Evolutionary conservation across 2,113 vertebrate genomes (phyloP).

Genomic region (Corynorhinus townsendii): DNA sequence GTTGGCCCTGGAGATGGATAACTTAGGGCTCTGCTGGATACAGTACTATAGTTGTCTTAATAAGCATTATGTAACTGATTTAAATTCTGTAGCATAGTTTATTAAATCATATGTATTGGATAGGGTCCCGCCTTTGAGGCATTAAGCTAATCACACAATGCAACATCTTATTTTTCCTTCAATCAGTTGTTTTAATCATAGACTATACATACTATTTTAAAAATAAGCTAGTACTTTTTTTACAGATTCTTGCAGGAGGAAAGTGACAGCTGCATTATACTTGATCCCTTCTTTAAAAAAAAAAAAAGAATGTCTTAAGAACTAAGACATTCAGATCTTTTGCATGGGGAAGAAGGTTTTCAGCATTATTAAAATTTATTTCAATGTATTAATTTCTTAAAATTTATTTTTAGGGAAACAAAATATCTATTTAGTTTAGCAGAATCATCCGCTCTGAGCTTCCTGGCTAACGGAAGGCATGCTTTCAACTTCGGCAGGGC

Average conservation of each 20-base stretch:
- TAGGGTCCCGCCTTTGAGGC: background rate
- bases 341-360: background rate
- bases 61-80: slow-evolving; percentile 2
- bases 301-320: background rate
- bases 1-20: background rate
- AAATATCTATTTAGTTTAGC: slow-evolving; percentile 1
- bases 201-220: slow-evolving; percentile 17
- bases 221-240: slow-evolving; percentile 49
- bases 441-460: background rate
- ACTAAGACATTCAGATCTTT: slow-evolving; percentile 6
- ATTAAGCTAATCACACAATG: background rate
- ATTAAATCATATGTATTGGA: slow-evolving; percentile 47
- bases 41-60: background rate
- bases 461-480: background rate
- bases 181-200: slow-evolving; percentile 33
- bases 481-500: background rate
- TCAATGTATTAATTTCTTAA: slow-evolving; percentile 12
- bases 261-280: slow-evolving; percentile 35
- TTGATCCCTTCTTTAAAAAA: background rate
- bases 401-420: slow-evolving; percentile 15
- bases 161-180: slow-evolving; percentile 55
- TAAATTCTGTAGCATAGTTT: slow-evolving; percentile 15
- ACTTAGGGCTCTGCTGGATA: background rate
- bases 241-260: slow-evolving; percentile 38
- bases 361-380: background rate